Conservation (phyloP, 2,888 invertebrate genomes). For the Idaea dimidiata region DNA sequence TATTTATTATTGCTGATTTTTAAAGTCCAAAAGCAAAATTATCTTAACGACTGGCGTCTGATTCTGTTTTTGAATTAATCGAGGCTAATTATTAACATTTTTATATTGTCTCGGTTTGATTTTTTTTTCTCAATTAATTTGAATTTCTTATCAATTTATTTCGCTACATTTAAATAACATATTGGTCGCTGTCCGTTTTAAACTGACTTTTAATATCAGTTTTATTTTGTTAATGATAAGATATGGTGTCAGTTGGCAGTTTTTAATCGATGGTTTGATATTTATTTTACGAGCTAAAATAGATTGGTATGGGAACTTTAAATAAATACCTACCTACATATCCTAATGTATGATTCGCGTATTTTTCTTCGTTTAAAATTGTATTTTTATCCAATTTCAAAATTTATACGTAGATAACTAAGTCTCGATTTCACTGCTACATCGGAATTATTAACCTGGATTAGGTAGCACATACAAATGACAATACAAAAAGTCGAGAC, state of each 20-base stretch:
- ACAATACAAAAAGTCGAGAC: no score
- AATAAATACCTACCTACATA: no score
- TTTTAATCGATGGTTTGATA: background rate
- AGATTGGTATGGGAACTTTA: no score
- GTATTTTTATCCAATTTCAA: no score
- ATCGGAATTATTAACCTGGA: no score
- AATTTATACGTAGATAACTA: no score
- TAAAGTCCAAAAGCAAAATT: conserved; percentile 2
- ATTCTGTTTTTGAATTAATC: conserved; percentile 7
- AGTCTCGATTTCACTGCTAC: no score
- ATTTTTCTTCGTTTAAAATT: no score
- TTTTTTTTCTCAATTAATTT: conserved; percentile 12
- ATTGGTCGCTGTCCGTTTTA: conserved; percentile 18
- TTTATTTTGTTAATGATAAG: conserved; percentile 20
- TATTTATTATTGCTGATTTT: background rate
- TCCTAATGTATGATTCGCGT: no score
- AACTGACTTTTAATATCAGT: conserved; percentile 25
- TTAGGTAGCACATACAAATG: no score
- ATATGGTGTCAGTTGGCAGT: background rate
- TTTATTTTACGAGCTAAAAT: background rate
- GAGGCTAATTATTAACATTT: conserved; percentile 12
- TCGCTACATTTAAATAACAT: conserved; percentile 32
- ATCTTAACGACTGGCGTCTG: conserved; percentile 3
- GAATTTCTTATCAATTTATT: conserved; percentile 22
- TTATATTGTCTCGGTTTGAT: conserved; percentile 18